Evolutionary conservation across 2,888 invertebrate species (phyloP).

Genomic region (Melanargia galathea): DNA sequence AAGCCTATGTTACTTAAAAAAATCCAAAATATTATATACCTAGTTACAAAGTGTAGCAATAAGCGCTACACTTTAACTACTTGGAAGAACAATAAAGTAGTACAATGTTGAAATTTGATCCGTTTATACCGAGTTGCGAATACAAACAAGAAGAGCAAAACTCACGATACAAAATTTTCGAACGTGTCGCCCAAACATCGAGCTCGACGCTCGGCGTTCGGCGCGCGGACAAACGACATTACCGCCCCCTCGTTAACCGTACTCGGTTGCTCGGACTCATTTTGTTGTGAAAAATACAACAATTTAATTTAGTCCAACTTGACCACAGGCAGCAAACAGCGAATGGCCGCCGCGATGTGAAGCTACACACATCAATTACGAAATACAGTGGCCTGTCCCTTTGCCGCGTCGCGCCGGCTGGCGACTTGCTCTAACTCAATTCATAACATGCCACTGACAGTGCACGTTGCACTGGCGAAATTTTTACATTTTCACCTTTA

Average conservation of each 20-base stretch:
- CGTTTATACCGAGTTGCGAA: background rate
- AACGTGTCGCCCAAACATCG: conserved; percentile 49
- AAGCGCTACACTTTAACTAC: background rate
- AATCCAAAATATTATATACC: too few relatives aligned
- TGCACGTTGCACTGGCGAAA: conserved; percentile 52
- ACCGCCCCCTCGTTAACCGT: conserved; percentile 63
- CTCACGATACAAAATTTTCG: conserved; percentile 48
- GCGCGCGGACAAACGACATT: conserved; percentile 60
- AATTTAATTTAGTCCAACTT: conserved; percentile 80
- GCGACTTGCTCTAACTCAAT: conserved; percentile 72
- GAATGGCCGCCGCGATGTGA: conserved; percentile 65
- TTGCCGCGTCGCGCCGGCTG: conserved; percentile 53
- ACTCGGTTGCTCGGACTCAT: conserved; percentile 61
- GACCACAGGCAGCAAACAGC: conserved; percentile 66
- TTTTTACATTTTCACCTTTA: conserved; percentile 57
- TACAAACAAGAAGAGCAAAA: conserved; percentile 29
- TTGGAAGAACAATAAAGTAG: background rate
- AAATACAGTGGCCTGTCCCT: conserved; percentile 56
- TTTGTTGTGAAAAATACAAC: conserved; percentile 76
- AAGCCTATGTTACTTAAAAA: too few relatives aligned
- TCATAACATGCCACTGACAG: conserved; percentile 56
- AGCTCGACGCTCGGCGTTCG: conserved; percentile 45
- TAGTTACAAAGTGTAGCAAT: background rate
- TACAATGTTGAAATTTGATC: background rate
- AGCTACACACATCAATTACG: conserved; percentile 78